Base-by-base conservation (phyloP, 2,888 invertebrate genomes). In the Celastrina argiolus region DNA sequence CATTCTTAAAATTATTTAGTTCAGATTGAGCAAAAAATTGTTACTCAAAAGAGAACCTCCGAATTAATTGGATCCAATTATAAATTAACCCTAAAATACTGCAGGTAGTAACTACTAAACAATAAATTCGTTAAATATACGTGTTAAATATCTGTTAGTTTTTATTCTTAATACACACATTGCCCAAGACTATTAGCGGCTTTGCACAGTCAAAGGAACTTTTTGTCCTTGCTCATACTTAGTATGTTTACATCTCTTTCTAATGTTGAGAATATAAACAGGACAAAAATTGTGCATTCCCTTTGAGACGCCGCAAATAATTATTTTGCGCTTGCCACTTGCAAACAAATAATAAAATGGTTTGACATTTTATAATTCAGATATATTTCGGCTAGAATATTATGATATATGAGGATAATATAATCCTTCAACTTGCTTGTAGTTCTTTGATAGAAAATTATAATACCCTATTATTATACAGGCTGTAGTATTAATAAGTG, bases 101-200 rank as follows among this genome's bases (percentile, higher is more conserved):
- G 6, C 18, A 34, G n/a, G 59, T 10, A n/a, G 7, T n/a, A 58
- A 58, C 31, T 31, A 31, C n/a, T 18, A 18, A 10, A 39, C 39
- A 39, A 39, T 61, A 61, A 61, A 39, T 39, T 39, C 61, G 39
- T 61, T 61, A 26, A 61, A 39, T 36, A 36, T 61, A 61, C 61
- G 61, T 61, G 61, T 61, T 61, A 61, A 22, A 61, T 36, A 14
- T 39, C 61, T 59, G 31, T 61, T 28, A 59, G 22, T 77, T 77
- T 72, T 72, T 69, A 67, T 71, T 74, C 74, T 68, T 78, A 71
- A 75, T 72, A 71, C 70, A 72, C 70, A 56, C 65, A 65, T 68
- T 73, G 75, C 78, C 77, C 75, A 77, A 74, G 75, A 75, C 66
- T 75, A 72, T 78, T 79, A 61, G 61, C 61, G 61, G 61, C 61